Percentiles rank a stretch among this genome's conserved stretches.
phyloP scores from a whole-genome alignment of 2,113 vertebrate genomes.

The Xenopus laevis region DNA sequence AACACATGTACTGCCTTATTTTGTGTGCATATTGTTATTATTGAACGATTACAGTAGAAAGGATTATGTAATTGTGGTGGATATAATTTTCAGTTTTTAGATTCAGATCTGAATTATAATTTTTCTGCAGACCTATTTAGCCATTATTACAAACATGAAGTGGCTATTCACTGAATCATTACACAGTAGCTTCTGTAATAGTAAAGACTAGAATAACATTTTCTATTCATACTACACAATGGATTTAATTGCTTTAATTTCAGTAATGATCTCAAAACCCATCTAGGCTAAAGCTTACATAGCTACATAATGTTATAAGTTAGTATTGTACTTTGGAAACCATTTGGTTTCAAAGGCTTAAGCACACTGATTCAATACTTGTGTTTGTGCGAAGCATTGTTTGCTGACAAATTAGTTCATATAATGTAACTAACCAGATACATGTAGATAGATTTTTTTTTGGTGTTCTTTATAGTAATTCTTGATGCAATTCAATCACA shows the following conservation, averaged over 20 bases:
- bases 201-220: background rate
- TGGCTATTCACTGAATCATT: background rate
- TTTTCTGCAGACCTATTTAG: background rate
- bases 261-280: background rate
- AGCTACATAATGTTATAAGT: background rate
- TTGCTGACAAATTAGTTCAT: too few species aligned
- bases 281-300: background rate
- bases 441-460: too few species aligned
- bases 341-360: background rate
- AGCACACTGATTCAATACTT: too few species aligned
- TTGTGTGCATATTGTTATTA: too few species aligned
- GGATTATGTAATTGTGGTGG: background rate
- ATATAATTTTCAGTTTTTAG: background rate
- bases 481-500: too few species aligned
- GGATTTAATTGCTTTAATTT: background rate
- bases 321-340: background rate
- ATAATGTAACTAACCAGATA: too few species aligned
- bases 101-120: slow-evolving; percentile 2
- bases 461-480: too few species aligned
- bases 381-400: too few species aligned
- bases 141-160: background rate
- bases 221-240: background rate
- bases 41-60: too few species aligned
- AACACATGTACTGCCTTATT: too few species aligned
- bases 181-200: background rate